Percentiles rank a stretch among this genome's conserved stretches.
Evolutionary conservation across 1,140 invertebrate genomes (phyloP).

Genomic region (Halyomorpha halys): DNA sequence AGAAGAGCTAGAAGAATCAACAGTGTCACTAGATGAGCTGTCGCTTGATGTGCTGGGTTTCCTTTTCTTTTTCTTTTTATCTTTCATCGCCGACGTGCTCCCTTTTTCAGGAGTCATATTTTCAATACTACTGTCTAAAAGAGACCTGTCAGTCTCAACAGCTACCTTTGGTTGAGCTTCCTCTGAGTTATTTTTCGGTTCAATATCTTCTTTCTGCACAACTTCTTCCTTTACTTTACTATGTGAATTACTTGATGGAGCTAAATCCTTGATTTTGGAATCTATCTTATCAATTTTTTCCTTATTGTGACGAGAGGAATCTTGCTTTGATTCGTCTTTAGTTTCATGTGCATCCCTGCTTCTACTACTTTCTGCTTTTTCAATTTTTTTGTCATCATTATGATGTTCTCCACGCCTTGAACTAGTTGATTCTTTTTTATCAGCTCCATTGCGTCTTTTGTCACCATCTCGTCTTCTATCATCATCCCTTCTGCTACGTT

Average conservation of each 20-base stretch:
- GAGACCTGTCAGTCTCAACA: neutral
- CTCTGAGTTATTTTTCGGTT: neutral
- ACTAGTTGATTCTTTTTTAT: constrained; percentile 17
- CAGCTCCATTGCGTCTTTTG: constrained; percentile 26
- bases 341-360: constrained; percentile 28
- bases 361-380: constrained; percentile 25
- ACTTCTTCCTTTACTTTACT: constrained; percentile 1
- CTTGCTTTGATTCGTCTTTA: constrained; percentile 20
- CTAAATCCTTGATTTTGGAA: neutral
- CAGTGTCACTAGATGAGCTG: constrained; percentile 25
- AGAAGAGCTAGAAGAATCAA: constrained; percentile 22
- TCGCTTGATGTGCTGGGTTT: constrained; percentile 23
- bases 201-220: neutral
- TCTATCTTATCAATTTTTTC: constrained; percentile 11
- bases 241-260: neutral
- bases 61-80: constrained; percentile 24
- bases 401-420: constrained; percentile 21
- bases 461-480: constrained; percentile 26
- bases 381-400: constrained; percentile 16
- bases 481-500: constrained; percentile 19
- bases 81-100: neutral
- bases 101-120: constrained; percentile 4
- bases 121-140: neutral
- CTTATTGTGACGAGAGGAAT: constrained; percentile 26
- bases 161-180: neutral